Conservation (phyloP, 1,140 invertebrate species). For the Phocides pigmalion region DNA sequence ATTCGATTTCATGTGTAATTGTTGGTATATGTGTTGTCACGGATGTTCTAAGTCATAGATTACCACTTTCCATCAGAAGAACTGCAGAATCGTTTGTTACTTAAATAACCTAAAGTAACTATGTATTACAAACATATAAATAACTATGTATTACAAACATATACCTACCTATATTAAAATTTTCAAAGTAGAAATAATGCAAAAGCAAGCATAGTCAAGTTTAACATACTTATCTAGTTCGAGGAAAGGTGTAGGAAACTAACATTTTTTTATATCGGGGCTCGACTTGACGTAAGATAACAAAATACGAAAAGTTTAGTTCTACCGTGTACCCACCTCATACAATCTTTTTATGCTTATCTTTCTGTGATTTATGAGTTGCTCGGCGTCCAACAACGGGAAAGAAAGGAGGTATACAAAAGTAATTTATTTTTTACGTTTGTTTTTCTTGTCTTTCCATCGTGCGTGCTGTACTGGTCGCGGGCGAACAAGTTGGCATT, state of each 20-base stretch:
- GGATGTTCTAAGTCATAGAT: no score
- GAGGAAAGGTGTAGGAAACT: slow-evolving; percentile 60
- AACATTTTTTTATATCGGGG: slow-evolving; percentile 62
- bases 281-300: slow-evolving; percentile 72
- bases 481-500: slow-evolving; percentile 79
- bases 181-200: no score
- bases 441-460: slow-evolving; percentile 79
- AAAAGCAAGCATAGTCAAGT: slow-evolving; percentile 1
- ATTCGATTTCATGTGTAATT: no score
- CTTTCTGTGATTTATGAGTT: slow-evolving; percentile 82
- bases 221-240: slow-evolving; percentile 40
- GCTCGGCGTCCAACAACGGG: slow-evolving; percentile 80
- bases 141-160: no score
- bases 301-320: slow-evolving; percentile 81
- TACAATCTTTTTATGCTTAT: slow-evolving; percentile 84
- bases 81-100: no score
- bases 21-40: no score
- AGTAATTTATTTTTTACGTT: slow-evolving; percentile 83
- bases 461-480: slow-evolving; percentile 76
- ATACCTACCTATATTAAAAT: no score
- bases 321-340: slow-evolving; percentile 81
- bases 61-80: no score
- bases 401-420: slow-evolving; percentile 83
- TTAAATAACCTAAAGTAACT: no score
- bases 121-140: no score